Percentiles rank a stretch among this genome's conserved stretches.
These are phyloP conservation scores for Lampropteryx suffumata DNA, from an alignment of 2,888 invertebrate genomes.

Conservation along the genomic window DNA sequence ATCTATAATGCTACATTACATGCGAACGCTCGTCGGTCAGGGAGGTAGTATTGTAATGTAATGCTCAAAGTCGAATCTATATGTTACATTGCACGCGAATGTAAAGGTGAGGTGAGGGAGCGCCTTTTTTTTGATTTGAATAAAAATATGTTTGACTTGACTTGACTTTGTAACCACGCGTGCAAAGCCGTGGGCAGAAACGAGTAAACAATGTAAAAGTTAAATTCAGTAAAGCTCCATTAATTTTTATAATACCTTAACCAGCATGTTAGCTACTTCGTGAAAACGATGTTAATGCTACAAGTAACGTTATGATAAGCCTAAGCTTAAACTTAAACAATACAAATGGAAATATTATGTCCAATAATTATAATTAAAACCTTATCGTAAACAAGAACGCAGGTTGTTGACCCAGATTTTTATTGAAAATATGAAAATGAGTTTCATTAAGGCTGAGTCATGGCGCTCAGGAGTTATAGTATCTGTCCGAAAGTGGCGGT, in stretches of 20 bases:
- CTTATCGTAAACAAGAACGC: constrained; percentile 39
- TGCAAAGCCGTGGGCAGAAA: too few relatives aligned
- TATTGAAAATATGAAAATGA: constrained; percentile 64
- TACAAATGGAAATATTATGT: constrained; percentile 35
- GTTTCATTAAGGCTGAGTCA: constrained; percentile 56
- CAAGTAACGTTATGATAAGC: constrained; percentile 25
- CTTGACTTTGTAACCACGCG: too few relatives aligned
- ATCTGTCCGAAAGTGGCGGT: constrained; percentile 36
- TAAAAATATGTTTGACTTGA: too few relatives aligned
- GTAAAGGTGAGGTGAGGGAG: too few relatives aligned
- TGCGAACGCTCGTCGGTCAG: too few relatives aligned
- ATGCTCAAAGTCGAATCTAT: too few relatives aligned
- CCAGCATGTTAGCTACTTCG: constrained; percentile 20
- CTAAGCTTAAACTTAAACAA: constrained; percentile 23
- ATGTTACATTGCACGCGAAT: too few relatives aligned
- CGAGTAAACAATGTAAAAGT: background rate
- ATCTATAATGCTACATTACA: too few relatives aligned
- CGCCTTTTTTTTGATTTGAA: too few relatives aligned
- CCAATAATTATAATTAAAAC: constrained; percentile 37
- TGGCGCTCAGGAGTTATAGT: constrained; percentile 31
- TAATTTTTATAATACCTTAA: constrained; percentile 5
- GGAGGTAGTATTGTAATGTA: too few relatives aligned
- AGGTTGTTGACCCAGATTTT: constrained; percentile 54
- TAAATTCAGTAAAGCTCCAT: background rate
- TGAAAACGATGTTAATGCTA: constrained; percentile 23